Evolutionary conservation across 1,140 invertebrate species (phyloP).

Genomic region (Aphelinus certus): DNA sequence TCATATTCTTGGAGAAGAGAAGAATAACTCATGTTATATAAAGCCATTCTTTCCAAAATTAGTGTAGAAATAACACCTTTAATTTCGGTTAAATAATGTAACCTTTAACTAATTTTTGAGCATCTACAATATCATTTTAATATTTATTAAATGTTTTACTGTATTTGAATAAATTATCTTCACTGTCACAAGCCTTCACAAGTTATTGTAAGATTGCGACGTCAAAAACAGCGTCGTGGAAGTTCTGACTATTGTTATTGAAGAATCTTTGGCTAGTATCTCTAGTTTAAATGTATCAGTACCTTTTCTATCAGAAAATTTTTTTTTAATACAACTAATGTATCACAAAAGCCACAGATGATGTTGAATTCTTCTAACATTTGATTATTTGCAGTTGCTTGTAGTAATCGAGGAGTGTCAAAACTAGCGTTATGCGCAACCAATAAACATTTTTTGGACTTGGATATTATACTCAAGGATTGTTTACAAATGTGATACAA

Average conservation of each 20-base stretch:
- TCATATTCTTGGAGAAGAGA: not conserved
- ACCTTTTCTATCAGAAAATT: conserved; percentile 3
- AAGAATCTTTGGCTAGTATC: conserved; percentile 8
- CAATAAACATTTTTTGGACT: conserved; percentile 28
- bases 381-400: not conserved
- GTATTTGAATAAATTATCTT: conserved; percentile 9
- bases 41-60: conserved; percentile 6
- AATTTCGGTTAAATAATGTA: conserved; percentile 4
- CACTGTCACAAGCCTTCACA: not conserved
- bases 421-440: conserved; percentile 36
- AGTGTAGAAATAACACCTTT: not conserved
- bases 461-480: conserved; percentile 4
- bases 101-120: not conserved
- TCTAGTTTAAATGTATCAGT: not conserved
- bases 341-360: not conserved
- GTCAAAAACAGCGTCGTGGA: conserved; percentile 2
- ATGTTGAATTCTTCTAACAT: not conserved
- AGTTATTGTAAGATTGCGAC: conserved; percentile 8
- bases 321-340: not conserved
- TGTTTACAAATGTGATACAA: conserved; percentile 20
- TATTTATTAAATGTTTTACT: not conserved
- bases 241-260: not conserved
- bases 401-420: not conserved
- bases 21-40: not conserved
- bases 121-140: not conserved